Evolutionary conservation across 2,888 invertebrate species (phyloP), one percentile per base, ranked within the genome.

Genomic region (Lithophane ornitopus): DNA sequence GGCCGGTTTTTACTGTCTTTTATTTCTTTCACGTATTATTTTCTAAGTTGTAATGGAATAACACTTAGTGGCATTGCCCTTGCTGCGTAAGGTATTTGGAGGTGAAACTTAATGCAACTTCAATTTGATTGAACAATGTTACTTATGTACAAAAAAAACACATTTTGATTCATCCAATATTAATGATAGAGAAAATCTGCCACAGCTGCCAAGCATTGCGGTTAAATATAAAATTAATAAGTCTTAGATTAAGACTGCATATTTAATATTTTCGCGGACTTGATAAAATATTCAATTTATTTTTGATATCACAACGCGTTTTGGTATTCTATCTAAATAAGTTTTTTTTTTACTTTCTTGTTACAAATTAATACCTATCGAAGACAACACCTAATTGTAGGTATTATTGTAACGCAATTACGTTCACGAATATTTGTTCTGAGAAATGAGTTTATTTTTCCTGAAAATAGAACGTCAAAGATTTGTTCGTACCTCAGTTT

Each of bases 31-130:
- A 44, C 67, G 26, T 63, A 56, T 73, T 69, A 74, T 70, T 84
- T 85, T 81, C 46, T 67, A 81, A 54, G 52, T 73, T 69, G 12
- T 65, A 85, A 73, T 82, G 34, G 52, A 76, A 85, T 76, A 59
- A 59, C 11, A 22, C 26, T 62, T 56, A 52, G 73, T 69, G 22
- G 16, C 61, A 58, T 54, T 46, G 56, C 0, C 68, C 34, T 49
- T n/a, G 22, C 52, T 26, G 6, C 19, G 44, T 9, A 11, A 63
- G 52, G 28, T 68, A 44, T 63, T 41, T 14, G 12, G 12, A 8
- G 22, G 54, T 61, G 3, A 58, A n/a, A 52, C 26, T 63, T n/a
- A 59, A 58, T 59, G 16, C 16, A 65, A 82, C 49, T 76, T 54
- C 1, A 68, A 65, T 76, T 59, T 34, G 12, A 46, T 44, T 44